Evolutionary conservation across 1,140 invertebrate genomes (phyloP).

Genomic region (Drosophila triauraria): DNA sequence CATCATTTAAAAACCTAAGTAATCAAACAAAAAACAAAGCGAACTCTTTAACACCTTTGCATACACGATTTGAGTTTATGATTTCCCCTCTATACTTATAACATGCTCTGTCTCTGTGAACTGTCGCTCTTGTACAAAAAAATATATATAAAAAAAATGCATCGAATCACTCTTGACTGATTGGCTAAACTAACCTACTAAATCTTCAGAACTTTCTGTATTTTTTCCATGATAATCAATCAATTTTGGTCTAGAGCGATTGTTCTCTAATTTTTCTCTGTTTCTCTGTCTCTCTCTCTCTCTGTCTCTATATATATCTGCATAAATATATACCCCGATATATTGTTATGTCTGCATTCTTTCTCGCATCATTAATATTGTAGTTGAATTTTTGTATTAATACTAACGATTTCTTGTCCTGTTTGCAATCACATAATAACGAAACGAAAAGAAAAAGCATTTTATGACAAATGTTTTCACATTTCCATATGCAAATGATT

Average conservation of each 20-base stretch:
- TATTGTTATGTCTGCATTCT: conserved; percentile 76
- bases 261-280: conserved; percentile 45
- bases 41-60: conserved; percentile 68
- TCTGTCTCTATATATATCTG: conserved; percentile 23
- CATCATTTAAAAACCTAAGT: conserved; percentile 61
- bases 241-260: conserved; percentile 54
- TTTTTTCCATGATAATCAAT: conserved; percentile 26
- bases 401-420: conserved; percentile 50
- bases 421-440: conserved; percentile 34
- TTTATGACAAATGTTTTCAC: conserved; percentile 47
- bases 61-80: conserved; percentile 66
- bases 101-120: conserved; percentile 59
- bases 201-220: conserved; percentile 14
- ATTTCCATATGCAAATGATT: conserved; percentile 60
- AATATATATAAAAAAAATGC: conserved; percentile 31
- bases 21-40: conserved; percentile 46
- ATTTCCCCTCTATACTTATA: conserved; percentile 49
- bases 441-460: conserved; percentile 28
- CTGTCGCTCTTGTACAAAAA: conserved; percentile 65
- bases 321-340: conserved; percentile 46
- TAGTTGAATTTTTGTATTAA: conserved; percentile 77
- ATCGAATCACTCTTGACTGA: conserved; percentile 34
- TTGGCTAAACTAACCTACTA: conserved; percentile 28
- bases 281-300: conserved; percentile 19
- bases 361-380: conserved; percentile 84